Evolutionary conservation across 2,888 invertebrate genomes (phyloP).

Genomic region (Pardosa pseudoannulata): DNA sequence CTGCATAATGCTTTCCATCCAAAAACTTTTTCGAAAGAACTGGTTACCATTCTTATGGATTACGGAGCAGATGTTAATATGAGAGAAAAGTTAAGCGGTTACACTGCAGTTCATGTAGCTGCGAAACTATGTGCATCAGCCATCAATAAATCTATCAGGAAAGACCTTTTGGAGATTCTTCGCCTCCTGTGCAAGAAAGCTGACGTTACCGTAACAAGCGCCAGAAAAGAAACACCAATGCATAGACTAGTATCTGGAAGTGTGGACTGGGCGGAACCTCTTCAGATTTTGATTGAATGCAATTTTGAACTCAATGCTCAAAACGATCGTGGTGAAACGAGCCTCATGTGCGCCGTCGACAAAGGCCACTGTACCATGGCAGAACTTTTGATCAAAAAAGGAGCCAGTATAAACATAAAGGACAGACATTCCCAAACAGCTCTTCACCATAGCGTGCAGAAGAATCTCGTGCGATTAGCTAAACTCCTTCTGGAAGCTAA

Average conservation of each 20-base stretch:
- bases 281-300: constrained; percentile 61
- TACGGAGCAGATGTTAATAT: constrained; percentile 63
- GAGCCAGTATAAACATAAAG: constrained; percentile 62
- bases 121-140: constrained; percentile 48
- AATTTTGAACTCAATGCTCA: constrained; percentile 66
- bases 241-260: constrained; percentile 55
- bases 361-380: constrained; percentile 47
- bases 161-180: constrained; percentile 46
- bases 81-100: constrained; percentile 68
- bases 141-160: constrained; percentile 20
- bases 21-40: constrained; percentile 50
- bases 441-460: constrained; percentile 75
- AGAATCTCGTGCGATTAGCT: constrained; percentile 72
- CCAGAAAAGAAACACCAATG: constrained; percentile 69
- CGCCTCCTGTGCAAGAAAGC: constrained; percentile 35
- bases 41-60: constrained; percentile 63
- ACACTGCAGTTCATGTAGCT: constrained; percentile 71
- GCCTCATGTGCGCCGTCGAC: constrained; percentile 71
- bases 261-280: constrained; percentile 42
- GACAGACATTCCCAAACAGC: constrained; percentile 73
- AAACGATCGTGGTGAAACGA: constrained; percentile 71
- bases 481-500: constrained; percentile 72
- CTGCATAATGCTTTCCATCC: constrained; percentile 72
- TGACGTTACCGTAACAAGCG: constrained; percentile 48
- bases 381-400: constrained; percentile 35